Base-by-base conservation (phyloP, 2,888 invertebrate genomes). In the Agrotis clavis region DNA sequence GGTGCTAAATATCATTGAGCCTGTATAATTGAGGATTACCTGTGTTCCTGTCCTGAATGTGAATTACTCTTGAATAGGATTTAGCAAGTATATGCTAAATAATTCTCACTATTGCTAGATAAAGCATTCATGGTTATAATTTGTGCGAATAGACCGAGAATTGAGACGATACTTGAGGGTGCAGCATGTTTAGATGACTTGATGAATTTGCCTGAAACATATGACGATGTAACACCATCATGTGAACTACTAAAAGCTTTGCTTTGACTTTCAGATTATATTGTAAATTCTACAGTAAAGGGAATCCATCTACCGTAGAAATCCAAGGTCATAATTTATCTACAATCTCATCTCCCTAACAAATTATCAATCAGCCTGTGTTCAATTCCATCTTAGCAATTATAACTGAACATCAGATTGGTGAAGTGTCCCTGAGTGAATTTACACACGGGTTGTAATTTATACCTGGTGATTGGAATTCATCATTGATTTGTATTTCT, bases 1-100 rank as follows among this genome's bases (percentile, higher is more conserved):
- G 67, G 72, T 70, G 81, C 64, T 76, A 81, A 80, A 80, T 80
- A 81, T 80, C 60, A 67, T 69, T 21, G 68, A 57, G 68, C 51
- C 47, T 79, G 68, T 69, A 81, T 80, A 80, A 80, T 80, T 76
- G 69, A 81, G 72, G 57, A 81, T 76, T 76, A 80, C 53, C 66
- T 64, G 50, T 54, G 63, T 80, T 60, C 56, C 81, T 81, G 77
- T 50, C 53, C 50, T 61, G 79, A 80, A 69, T 80, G 72, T 67
- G 30, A 80, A 80, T 76, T 72, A 80, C 56, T 72, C 68, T 69
- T 80, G 81, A 76, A 76, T 60, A 57, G 59, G 25, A 48, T 50
- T 80, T 80, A 76, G 68, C 72, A 67, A 54, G 60, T 61, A 51
- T 5, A 57, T 51, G 77, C 7, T 76, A 76, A 71, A 57, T 67